Percentiles rank a stretch among this genome's conserved stretches.
phyloP scores from a whole-genome alignment of 1,140 invertebrate species.

The Batillaria attramentaria region DNA sequence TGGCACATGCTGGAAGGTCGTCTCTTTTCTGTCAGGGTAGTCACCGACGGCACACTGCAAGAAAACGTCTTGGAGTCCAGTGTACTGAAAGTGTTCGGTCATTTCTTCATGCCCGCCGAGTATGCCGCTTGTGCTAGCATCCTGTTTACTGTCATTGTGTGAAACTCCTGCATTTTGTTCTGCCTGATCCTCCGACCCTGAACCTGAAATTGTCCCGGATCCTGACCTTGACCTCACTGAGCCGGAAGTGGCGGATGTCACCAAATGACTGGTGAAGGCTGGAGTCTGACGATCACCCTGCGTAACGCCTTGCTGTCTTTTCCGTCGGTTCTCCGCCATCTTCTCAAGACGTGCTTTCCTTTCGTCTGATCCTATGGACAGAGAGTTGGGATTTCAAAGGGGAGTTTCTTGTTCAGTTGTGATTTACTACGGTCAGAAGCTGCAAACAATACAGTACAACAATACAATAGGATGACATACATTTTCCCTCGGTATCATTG shows the following conservation, averaged over 20 bases:
- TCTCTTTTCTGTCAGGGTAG: neutral
- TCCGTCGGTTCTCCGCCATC: constrained; percentile 52
- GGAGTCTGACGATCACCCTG: neutral
- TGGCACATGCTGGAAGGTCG: neutral
- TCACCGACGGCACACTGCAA: neutral
- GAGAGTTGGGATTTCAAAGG: neutral
- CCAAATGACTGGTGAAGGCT: neutral
- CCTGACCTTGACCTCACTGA: no score
- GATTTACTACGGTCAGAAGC: neutral
- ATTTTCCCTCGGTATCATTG: no score
- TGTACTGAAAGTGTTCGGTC: neutral
- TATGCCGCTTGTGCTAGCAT: neutral
- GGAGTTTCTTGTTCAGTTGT: neutral
- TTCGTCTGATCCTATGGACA: constrained; percentile 48
- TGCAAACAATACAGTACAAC: no score
- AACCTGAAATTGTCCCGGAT: neutral
- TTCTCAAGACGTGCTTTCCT: constrained; percentile 56
- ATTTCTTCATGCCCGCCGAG: neutral
- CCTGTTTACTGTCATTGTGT: neutral
- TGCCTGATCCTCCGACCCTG: neutral
- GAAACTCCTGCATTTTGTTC: neutral
- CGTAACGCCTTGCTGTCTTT: constrained; percentile 32
- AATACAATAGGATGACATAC: no score
- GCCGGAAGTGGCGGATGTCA: neutral
- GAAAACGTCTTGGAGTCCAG: neutral